A percentile compares a stretch with the other conserved stretches of the same genome.
phyloP scores from a whole-genome alignment of 2,888 invertebrate genomes.

The Mylabris sibirica region DNA sequence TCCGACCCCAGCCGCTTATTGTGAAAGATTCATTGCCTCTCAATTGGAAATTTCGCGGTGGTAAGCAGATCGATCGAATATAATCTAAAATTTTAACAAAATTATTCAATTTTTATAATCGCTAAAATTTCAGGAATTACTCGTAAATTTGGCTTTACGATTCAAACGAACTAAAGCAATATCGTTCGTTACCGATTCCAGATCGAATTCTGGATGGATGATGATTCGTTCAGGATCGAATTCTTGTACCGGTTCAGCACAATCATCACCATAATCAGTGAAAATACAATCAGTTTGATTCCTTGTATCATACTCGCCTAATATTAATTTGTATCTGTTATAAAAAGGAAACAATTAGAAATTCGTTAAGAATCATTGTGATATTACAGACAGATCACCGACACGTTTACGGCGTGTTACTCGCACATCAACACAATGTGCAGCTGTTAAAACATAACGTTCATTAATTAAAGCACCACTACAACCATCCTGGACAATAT shows the following conservation, averaged over 20 bases:
- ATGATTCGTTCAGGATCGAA: constrained; percentile 36
- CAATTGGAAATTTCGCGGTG: constrained; percentile 33
- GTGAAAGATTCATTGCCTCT: constrained; percentile 42
- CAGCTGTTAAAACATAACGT: constrained; percentile 57
- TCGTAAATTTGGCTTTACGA: constrained; percentile 45
- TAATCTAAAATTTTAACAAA: constrained; percentile 39
- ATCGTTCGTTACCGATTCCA: constrained; percentile 42
- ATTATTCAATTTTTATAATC: neutral
- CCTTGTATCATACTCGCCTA: constrained; percentile 73
- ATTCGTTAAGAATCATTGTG: neutral
- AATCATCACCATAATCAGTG: constrained; percentile 40
- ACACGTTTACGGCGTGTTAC: constrained; percentile 40
- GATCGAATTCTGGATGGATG: constrained; percentile 39
- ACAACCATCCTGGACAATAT: constrained; percentile 47
- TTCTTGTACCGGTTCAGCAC: constrained; percentile 44
- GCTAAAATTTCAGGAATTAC: constrained; percentile 34
- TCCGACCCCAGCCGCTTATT: constrained; percentile 64
- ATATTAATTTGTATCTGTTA: constrained; percentile 65
- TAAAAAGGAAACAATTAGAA: constrained; percentile 37
- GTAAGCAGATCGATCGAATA: constrained; percentile 51
- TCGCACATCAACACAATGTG: constrained; percentile 54
- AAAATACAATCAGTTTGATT: constrained; percentile 67
- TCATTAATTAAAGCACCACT: constrained; percentile 56
- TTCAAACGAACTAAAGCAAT: constrained; percentile 53
- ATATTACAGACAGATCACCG: constrained; percentile 44